phyloP scores from a whole-genome alignment of 92 coral and sea anemone species.

The Blastomussa wellsi region DNA sequence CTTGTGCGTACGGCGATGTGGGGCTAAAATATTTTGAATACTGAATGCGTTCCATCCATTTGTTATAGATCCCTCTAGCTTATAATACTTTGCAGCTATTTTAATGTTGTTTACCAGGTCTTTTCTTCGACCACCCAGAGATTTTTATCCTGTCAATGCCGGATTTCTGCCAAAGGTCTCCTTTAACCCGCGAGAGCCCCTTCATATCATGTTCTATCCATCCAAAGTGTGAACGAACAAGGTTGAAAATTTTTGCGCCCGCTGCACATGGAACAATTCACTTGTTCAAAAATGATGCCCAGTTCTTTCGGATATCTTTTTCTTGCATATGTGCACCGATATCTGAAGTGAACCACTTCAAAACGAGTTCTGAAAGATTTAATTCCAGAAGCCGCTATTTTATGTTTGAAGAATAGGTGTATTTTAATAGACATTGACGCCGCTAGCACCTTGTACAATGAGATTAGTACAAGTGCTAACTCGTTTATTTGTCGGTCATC shows the following conservation, averaged over 20 bases:
- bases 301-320: neutral
- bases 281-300: neutral
- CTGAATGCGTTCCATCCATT: conserved; percentile 15
- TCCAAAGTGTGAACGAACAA: neutral
- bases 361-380: neutral
- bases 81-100: conserved; percentile 13
- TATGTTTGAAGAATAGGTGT: neutral
- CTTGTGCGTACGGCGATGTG: conserved; percentile 13
- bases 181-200: neutral
- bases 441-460: neutral
- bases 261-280: neutral
- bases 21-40: conserved; percentile 30
- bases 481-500: neutral
- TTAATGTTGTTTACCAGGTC: conserved; percentile 25
- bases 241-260: neutral
- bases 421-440: neutral
- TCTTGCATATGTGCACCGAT: neutral
- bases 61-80: neutral
- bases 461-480: conserved; percentile 19
- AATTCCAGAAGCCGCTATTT: neutral
- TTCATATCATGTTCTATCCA: neutral
- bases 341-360: conserved; percentile 2
- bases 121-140: conserved; percentile 5
- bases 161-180: conserved; percentile 11
- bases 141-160: conserved; percentile 6